Base-by-base conservation (phyloP, 2,797 vertebrate genomes). In the Vultur gryphus region DNA sequence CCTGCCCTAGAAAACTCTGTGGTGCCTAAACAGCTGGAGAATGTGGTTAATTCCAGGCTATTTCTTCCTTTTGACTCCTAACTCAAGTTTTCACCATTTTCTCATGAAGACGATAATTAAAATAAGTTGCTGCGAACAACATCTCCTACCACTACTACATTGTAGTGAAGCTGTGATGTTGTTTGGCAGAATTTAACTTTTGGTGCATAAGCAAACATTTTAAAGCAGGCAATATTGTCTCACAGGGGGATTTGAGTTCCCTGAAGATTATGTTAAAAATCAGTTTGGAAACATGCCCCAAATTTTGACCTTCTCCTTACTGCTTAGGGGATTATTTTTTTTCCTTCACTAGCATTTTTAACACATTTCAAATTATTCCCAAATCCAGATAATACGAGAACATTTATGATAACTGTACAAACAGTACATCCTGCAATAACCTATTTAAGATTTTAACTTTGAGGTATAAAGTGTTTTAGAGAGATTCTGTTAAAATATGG, bases 401-500 rank as follows among this genome's bases (percentile, higher is more conserved):
- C 10, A 61, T 75, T 94, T 91, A 52, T 64, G 41, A n/a, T 61
- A 71, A n/a, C 18, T 83, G 13, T 64, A 54, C 35, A 66, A 75
- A 75, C 5, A 61, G 33, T 57, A 7, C 16, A 48, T 64, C 16
- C 84, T 85, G 43, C 33, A 78, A 8, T 62, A 61, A 39, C 24
- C 29, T 77, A 5, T 76, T 51, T 59, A 41, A 54, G 58, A 51
- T 82, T 89, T 87, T 64, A 62, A 24, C n/a, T 39, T 59, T 44
- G 46, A 87, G 25, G 3, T 73, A 29, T 61, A 37, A 76, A 84
- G 14, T 67, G 61, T 6, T 92, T 78, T 75, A 98, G 72, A 97
- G 95, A 85, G 95, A 97, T 94, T 98, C 97, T 67, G 57, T 96
- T 94, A 98, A 72, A 26, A 92, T 97, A 71, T 43, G 93, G 92